Conservation (phyloP, 1,140 invertebrate genomes). For the Battus philenor region DNA sequence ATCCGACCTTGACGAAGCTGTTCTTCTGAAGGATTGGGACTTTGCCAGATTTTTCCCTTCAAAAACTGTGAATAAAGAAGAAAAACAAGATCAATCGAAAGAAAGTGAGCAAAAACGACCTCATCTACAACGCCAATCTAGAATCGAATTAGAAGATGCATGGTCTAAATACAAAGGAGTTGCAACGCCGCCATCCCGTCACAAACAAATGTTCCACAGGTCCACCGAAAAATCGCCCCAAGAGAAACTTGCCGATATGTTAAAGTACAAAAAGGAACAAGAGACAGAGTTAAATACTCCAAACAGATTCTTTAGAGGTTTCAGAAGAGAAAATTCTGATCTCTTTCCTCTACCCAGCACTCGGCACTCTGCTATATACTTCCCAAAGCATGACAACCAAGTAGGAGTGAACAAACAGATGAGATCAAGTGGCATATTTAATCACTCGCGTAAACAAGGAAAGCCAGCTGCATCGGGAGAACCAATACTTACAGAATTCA, state of each 20-base stretch:
- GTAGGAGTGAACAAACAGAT: constrained; percentile 63
- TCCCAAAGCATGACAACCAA: constrained; percentile 72
- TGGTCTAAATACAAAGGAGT: constrained; percentile 70
- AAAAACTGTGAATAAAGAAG: constrained; percentile 57
- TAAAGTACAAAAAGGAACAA: constrained; percentile 77
- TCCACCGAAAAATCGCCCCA: constrained; percentile 51
- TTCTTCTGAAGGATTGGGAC: constrained; percentile 88
- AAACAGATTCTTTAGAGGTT: constrained; percentile 84
- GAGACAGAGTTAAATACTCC: constrained; percentile 82
- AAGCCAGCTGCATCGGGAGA: constrained; percentile 78
- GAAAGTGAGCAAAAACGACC: constrained; percentile 53
- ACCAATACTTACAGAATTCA: constrained; percentile 83
- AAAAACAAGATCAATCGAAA: constrained; percentile 57
- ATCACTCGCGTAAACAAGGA: constrained; percentile 77
- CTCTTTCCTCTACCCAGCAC: constrained; percentile 83
- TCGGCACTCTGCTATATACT: constrained; percentile 85
- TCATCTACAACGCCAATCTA: constrained; percentile 57
- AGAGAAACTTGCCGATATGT: constrained; percentile 62
- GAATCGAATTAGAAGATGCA: constrained; percentile 63
- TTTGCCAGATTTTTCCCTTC: constrained; percentile 87
- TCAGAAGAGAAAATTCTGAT: constrained; percentile 87
- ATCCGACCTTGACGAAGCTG: constrained; percentile 82
- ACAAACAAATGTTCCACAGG: constrained; percentile 61
- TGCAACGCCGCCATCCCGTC: constrained; percentile 58
- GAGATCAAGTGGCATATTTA: constrained; percentile 80